Evolutionary conservation across 1,140 invertebrate genomes (phyloP).

Genomic region (Lutraria rhynchaena): DNA sequence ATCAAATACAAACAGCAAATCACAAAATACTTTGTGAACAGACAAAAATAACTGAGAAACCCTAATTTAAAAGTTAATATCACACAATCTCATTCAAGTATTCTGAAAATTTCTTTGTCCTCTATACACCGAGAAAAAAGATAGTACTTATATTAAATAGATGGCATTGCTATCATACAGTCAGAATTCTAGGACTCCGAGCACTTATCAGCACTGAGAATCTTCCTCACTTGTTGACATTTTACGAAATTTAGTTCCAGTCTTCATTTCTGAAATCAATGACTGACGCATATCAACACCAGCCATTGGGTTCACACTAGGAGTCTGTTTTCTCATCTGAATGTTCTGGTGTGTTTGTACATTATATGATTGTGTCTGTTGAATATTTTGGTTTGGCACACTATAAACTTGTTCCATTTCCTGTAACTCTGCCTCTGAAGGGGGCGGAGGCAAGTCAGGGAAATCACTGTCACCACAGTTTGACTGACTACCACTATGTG

Average conservation of each 20-base stretch:
- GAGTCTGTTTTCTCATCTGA: constrained; percentile 43
- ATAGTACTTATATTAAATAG: too few species aligned
- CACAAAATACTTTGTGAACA: too few species aligned
- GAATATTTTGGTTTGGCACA: constrained; percentile 53
- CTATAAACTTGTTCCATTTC: constrained; percentile 71
- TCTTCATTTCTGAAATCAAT: constrained; percentile 59
- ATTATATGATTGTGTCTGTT: constrained; percentile 38
- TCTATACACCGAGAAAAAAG: too few species aligned
- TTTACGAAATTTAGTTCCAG: constrained; percentile 49
- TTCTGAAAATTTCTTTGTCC: too few species aligned
- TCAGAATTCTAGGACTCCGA: not conserved
- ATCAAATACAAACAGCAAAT: too few species aligned
- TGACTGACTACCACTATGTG: constrained; percentile 19
- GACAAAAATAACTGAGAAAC: too few species aligned
- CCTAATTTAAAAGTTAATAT: too few species aligned
- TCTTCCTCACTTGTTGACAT: constrained; percentile 29
- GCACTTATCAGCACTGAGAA: constrained; percentile 22
- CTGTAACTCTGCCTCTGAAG: constrained; percentile 69
- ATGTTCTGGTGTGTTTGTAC: constrained; percentile 26
- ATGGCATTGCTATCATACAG: not conserved
- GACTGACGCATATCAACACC: constrained; percentile 47
- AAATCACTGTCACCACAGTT: constrained; percentile 50
- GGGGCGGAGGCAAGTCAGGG: constrained; percentile 70
- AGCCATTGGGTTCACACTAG: constrained; percentile 19
- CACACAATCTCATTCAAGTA: too few species aligned